Evolutionary conservation across 2,888 invertebrate species (phyloP).

Genomic region (Girardia tigrina): DNA sequence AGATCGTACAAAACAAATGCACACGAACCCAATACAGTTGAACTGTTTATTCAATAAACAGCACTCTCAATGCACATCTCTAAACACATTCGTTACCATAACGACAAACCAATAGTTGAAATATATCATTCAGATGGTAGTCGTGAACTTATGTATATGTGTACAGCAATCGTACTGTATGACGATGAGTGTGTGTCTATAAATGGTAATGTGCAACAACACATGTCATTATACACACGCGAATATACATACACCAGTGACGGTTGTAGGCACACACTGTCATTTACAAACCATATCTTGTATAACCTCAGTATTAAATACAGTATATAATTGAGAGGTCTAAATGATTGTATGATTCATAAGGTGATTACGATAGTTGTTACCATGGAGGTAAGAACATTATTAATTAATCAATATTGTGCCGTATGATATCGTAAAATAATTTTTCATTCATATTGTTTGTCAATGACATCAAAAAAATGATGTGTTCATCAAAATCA

Average conservation of each 20-base stretch:
- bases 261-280: background rate
- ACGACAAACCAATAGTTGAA: constrained; percentile 23
- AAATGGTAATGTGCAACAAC: background rate
- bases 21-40: constrained; percentile 18
- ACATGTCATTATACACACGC: background rate
- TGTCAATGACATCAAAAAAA: no score
- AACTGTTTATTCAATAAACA: constrained; percentile 14
- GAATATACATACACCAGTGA: background rate
- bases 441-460: no score
- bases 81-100: constrained; percentile 23
- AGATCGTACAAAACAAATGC: constrained; percentile 19
- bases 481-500: no score
- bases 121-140: constrained; percentile 4
- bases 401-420: background rate
- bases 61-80: constrained; percentile 23
- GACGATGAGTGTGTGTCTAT: background rate
- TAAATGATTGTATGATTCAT: background rate
- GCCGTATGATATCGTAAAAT: no score
- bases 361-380: constrained; percentile 17
- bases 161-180: background rate
- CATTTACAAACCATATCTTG: background rate
- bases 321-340: no score
- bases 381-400: background rate
- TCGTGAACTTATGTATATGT: constrained; percentile 9
- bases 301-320: background rate